Conservation (phyloP, 2,113 vertebrate species). For the Paratilapia polleni region DNA sequence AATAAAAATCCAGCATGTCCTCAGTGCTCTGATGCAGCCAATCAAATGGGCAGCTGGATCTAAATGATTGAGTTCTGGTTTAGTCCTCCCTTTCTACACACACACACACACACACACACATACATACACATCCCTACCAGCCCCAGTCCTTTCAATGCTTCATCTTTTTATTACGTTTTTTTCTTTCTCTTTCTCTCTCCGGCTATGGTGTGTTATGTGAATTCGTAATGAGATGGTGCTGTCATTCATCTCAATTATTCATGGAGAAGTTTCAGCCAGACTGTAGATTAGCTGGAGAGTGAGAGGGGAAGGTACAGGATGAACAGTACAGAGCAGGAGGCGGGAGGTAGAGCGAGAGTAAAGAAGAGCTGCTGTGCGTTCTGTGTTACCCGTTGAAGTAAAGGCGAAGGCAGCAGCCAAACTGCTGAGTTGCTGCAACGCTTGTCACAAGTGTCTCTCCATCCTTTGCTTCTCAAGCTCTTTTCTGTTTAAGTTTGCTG, state of each 20-base stretch:
- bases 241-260: slow-evolving; percentile 77
- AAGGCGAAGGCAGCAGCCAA: slow-evolving; percentile 44
- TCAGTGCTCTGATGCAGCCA: neutral
- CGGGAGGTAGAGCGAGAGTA: neutral
- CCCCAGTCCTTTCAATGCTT: slow-evolving; percentile 15
- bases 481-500: neutral
- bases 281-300: slow-evolving; percentile 52
- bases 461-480: neutral
- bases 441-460: slow-evolving; percentile 21
- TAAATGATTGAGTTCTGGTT: slow-evolving; percentile 42
- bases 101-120: neutral
- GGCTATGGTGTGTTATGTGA: slow-evolving; percentile 52
- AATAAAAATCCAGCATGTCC: slow-evolving; percentile 1
- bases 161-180: slow-evolving; percentile 52
- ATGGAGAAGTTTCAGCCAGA: slow-evolving; percentile 61
- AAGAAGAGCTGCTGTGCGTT: slow-evolving; percentile 16
- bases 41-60: slow-evolving; percentile 39
- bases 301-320: neutral
- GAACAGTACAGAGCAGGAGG: neutral
- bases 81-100: neutral
- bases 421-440: slow-evolving; percentile 55
- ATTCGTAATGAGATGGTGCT: slow-evolving; percentile 63
- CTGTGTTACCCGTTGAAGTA: slow-evolving; percentile 9
- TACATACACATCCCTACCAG: neutral
- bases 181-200: slow-evolving; percentile 29